Percentiles rank a stretch among this genome's conserved stretches.
These are phyloP conservation scores for Pseudorasbora parva DNA, from an alignment of 2,113 vertebrate genomes.

Conservation along the genomic window DNA sequence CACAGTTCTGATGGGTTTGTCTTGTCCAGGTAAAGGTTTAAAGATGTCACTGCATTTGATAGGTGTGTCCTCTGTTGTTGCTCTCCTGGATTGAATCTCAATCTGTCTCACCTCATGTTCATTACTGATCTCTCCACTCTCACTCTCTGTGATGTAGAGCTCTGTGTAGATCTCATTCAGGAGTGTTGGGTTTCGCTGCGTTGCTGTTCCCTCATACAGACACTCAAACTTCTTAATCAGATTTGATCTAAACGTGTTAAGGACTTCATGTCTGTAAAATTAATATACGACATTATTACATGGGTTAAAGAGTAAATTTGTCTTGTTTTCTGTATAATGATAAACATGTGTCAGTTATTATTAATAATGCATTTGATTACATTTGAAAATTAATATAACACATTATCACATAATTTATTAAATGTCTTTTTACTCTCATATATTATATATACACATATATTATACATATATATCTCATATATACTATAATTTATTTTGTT, in stretches of 20 bases:
- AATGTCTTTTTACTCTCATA: too few relatives aligned
- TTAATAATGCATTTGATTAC: too few relatives aligned
- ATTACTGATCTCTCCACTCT: constrained; percentile 3
- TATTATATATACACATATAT: too few relatives aligned
- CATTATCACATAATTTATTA: background rate
- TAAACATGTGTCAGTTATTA: too few relatives aligned
- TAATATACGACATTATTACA: background rate
- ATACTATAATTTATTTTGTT: too few relatives aligned
- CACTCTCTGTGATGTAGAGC: constrained; percentile 43
- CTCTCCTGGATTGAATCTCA: constrained; percentile 19
- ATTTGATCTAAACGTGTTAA: background rate
- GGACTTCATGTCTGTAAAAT: background rate
- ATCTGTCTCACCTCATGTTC: constrained; percentile 44
- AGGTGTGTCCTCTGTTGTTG: background rate
- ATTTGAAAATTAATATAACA: background rate
- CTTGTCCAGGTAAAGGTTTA: background rate
- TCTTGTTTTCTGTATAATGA: too few relatives aligned
- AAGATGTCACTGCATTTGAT: background rate
- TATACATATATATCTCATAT: too few relatives aligned
- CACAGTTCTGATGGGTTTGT: background rate
- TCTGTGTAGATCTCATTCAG: constrained; percentile 49
- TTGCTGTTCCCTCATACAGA: background rate
- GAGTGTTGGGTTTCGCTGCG: background rate
- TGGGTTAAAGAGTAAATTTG: too few relatives aligned
- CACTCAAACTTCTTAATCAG: background rate